Conservation (phyloP, 2,113 vertebrate species). For the Pampusana beccarii region DNA sequence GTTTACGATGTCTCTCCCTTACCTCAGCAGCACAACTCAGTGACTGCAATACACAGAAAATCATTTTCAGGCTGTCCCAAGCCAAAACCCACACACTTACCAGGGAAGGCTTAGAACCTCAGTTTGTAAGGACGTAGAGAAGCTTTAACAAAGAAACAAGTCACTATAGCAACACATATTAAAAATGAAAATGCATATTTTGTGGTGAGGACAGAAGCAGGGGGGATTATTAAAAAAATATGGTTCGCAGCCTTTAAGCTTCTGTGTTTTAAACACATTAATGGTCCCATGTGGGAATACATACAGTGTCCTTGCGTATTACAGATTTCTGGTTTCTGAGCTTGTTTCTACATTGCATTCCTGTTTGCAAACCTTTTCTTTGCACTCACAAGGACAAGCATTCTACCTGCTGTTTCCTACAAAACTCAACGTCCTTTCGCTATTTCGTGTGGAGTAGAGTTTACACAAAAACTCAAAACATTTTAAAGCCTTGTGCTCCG, state of each 20-base stretch:
- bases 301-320: not conserved
- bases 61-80: not conserved
- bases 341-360: not conserved
- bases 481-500: not conserved
- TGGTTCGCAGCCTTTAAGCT: not conserved
- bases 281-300: not conserved
- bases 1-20: not conserved
- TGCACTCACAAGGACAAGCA: not conserved
- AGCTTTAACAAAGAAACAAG: constrained; percentile 1
- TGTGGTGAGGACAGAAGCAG: not conserved
- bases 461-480: not conserved
- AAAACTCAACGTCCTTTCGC: not conserved
- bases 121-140: not conserved
- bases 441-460: not conserved
- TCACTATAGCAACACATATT: constrained; percentile 8
- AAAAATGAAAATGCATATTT: not conserved
- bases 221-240: not conserved
- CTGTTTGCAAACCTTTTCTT: not conserved
- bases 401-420: not conserved
- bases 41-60: not conserved
- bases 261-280: not conserved
- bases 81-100: not conserved
- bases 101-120: not conserved
- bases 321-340: not conserved
- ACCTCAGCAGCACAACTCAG: not conserved